These are phyloP conservation scores for Tylochromis polylepis DNA, from an alignment of 2,113 vertebrate genomes.

Conservation along the genomic window DNA sequence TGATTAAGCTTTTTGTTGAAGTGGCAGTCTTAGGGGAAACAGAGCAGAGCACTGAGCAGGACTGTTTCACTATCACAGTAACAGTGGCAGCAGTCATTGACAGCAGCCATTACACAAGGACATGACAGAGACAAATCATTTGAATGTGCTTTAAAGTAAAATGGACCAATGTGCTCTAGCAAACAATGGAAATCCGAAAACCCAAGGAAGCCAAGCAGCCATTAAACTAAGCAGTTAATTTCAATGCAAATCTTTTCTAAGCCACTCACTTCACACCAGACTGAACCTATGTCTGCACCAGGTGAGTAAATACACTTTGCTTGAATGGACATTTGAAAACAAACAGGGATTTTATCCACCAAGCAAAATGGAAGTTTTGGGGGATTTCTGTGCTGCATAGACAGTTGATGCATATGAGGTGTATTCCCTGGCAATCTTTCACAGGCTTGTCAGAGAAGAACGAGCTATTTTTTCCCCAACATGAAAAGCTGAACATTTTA, in stretches of 20 bases:
- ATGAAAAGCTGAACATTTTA: neutral
- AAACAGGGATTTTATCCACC: neutral
- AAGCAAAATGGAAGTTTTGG: neutral
- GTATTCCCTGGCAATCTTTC: neutral
- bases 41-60: neutral
- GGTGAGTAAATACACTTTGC: neutral
- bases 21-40: neutral
- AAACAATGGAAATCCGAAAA: neutral
- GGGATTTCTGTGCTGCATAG: neutral
- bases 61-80: neutral
- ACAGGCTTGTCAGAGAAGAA: neutral
- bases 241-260: slow-evolving; percentile 8
- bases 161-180: neutral
- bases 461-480: neutral
- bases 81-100: neutral
- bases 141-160: neutral
- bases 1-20: slow-evolving; percentile 1
- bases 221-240: neutral
- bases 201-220: neutral
- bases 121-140: neutral
- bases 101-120: neutral
- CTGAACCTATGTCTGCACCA: neutral
- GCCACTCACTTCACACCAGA: neutral
- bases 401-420: neutral
- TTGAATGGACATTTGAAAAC: neutral